Conservation (phyloP, 1,140 invertebrate genomes). For the Antheraea pernyi region DNA sequence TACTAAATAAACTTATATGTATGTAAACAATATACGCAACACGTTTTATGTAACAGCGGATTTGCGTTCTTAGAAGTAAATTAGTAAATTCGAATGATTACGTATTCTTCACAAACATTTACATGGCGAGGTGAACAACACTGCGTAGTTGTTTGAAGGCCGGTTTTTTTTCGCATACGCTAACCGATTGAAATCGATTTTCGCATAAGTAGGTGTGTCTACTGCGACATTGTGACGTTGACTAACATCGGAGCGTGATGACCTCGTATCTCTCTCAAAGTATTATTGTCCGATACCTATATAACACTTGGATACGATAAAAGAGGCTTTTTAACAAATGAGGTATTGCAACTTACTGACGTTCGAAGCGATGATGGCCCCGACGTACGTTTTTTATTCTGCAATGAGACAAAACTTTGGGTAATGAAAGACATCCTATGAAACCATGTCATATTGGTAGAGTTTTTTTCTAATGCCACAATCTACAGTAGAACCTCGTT, state of each 20-base stretch:
- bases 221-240: not conserved
- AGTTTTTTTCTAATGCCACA: too few species aligned
- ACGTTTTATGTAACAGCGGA: not conserved
- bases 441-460: too few species aligned
- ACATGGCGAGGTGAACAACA: not conserved
- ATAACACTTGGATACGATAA: too few species aligned
- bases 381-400: too few species aligned
- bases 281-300: too few species aligned
- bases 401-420: too few species aligned
- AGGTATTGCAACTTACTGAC: too few species aligned
- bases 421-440: too few species aligned
- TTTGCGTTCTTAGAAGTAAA: not conserved
- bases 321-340: too few species aligned
- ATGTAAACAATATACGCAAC: not conserved
- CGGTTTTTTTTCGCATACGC: not conserved
- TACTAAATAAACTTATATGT: not conserved
- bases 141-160: conserved; percentile 4
- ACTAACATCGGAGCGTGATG: not conserved
- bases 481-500: too few species aligned
- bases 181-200: not conserved
- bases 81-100: not conserved
- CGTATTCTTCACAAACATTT: conserved; percentile 4
- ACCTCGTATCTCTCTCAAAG: too few species aligned
- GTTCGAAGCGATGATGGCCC: too few species aligned
- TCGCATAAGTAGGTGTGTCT: not conserved